Evolutionary conservation across 2,888 invertebrate species (phyloP), one percentile per base, ranked within the genome.

Genomic region (Apodemia mormo): DNA sequence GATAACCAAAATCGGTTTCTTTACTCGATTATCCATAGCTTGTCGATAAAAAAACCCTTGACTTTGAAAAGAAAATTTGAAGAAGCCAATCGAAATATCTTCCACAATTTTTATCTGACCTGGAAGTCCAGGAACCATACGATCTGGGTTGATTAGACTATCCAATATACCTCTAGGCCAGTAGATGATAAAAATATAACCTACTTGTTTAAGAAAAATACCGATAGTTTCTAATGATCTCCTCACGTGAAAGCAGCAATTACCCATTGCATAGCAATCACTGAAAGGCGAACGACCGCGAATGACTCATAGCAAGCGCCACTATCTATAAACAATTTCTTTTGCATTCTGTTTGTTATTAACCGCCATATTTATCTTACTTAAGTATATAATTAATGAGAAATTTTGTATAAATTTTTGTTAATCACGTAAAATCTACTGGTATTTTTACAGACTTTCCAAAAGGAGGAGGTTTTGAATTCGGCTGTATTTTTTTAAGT

Each of bases 181-280:
- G 7, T 2, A 14, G 12, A 14, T 2, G 45, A 12, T 12, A 45
- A 7, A 49, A 54, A 22, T 8, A n/a, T 54, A n/a, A 54, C 54
- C 54, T 54, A 54, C 22, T 22, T 54, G n/a, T n/a, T 5, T 3
- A 12, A 49, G 10, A 45, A 49, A n/a, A n/a, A 8, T 3, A 22
- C 22, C 22, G 52, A 22, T 7, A 37, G 61, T 64, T 64, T 64
- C 61, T 64, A 64, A 61, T 61, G 37, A 64, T 64, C 37, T 61
- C 33, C 12, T 30, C 33, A 12, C 58, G 64, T 64, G 64, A 64
- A 64, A 64, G 64, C 37, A 33, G 64, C n/a, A 64, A 37, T 64
- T 64, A 64, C 14, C n/a, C 3, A 64, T 64, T 64, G 64, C 64
- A 64, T 64, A 64, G 64, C 14, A 37, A 64, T 64, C 37, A 64